phyloP scores from a whole-genome alignment of 2,113 vertebrate genomes.

The Dunckerocampus dactyliophorus region DNA sequence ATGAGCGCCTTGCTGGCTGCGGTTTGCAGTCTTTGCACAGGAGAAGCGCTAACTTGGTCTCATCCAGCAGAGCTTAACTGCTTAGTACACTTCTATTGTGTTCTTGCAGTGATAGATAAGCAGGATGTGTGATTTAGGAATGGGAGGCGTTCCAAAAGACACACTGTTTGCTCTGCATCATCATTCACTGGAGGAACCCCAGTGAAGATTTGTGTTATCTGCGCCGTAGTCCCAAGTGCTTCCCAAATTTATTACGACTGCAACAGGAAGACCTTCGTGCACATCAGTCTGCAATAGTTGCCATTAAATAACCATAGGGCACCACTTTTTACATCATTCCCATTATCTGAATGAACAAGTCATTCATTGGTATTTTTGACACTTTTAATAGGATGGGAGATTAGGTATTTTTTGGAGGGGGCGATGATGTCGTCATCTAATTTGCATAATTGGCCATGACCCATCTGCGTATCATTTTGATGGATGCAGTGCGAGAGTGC shows the following conservation, averaged over 20 bases:
- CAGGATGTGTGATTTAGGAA: not conserved
- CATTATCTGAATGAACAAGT: not conserved
- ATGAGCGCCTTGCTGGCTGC: constrained; percentile 25
- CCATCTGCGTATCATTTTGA: too few species aligned
- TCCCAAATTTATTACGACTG: constrained; percentile 11
- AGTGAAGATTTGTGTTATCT: not conserved
- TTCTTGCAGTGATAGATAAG: not conserved
- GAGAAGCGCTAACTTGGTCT: too few species aligned
- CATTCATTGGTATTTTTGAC: too few species aligned
- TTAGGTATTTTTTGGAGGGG: too few species aligned
- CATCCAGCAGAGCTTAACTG: not conserved
- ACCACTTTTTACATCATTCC: not conserved
- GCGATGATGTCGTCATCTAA: too few species aligned
- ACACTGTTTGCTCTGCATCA: constrained; percentile 1
- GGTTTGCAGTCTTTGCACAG: not conserved
- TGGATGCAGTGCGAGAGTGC: too few species aligned
- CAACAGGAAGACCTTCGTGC: not conserved
- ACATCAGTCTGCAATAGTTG: constrained; percentile 4
- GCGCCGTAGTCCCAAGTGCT: not conserved
- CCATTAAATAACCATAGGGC: not conserved
- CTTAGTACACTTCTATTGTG: too few species aligned
- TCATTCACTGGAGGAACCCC: constrained; percentile 6
- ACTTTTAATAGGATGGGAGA: too few species aligned
- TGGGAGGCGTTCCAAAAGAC: constrained; percentile 3
- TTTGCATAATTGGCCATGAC: too few species aligned